These are phyloP conservation scores for Scaptomyza flava DNA, from an alignment of 2,888 invertebrate species.

Conservation along the genomic window DNA sequence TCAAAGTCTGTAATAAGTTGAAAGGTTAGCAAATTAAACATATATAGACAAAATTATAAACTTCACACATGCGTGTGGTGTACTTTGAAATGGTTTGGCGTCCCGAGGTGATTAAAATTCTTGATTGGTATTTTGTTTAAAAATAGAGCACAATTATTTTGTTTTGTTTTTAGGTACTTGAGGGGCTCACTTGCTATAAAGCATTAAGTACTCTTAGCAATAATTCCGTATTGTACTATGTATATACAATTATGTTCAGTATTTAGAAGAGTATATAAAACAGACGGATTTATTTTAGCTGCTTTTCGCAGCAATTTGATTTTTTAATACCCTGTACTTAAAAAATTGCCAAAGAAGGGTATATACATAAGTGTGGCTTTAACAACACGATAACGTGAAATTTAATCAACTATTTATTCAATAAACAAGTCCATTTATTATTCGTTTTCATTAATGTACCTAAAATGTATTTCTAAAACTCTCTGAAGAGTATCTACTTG, in stretches of 20 bases:
- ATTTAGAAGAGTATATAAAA: not conserved
- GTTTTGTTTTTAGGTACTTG: not conserved
- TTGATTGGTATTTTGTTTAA: not conserved
- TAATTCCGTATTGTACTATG: slow-evolving; percentile 1
- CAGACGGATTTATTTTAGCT: not conserved
- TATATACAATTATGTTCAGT: not conserved
- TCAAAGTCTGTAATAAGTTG: not conserved
- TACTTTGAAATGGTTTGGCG: not conserved
- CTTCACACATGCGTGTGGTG: not conserved
- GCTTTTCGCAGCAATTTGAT: slow-evolving; percentile 7
- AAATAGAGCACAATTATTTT: not conserved
- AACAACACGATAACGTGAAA: too few relatives aligned
- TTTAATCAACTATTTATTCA: too few relatives aligned
- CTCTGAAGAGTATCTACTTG: not conserved
- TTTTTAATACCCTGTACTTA: slow-evolving; percentile 6
- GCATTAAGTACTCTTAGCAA: not conserved
- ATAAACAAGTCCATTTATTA: too few relatives aligned
- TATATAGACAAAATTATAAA: not conserved
- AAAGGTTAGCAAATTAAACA: not conserved
- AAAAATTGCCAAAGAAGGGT: too few relatives aligned
- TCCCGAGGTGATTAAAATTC: not conserved
- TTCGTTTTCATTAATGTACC: too few relatives aligned
- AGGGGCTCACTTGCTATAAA: not conserved
- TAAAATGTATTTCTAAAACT: not conserved
- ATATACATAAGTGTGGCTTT: too few relatives aligned